phyloP scores from a whole-genome alignment of 2,113 vertebrate genomes.

The Peucedramus taeniatus region DNA sequence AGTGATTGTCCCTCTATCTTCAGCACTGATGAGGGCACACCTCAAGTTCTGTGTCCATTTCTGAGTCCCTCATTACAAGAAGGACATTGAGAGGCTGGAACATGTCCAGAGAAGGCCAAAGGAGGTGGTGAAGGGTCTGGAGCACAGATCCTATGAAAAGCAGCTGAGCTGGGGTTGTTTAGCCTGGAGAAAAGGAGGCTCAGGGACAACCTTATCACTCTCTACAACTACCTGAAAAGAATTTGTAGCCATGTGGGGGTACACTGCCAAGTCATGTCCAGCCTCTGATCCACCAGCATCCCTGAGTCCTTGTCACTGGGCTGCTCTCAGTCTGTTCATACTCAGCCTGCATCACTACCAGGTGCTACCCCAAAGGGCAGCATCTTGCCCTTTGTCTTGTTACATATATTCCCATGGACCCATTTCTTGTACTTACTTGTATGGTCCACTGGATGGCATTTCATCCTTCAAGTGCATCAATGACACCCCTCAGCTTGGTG shows the following conservation, averaged over 20 bases:
- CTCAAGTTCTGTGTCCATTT: neutral
- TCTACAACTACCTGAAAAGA: no score
- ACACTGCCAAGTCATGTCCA: neutral
- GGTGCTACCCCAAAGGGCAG: no score
- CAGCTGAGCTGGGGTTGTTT: neutral
- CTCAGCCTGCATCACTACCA: neutral
- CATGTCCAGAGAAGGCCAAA: neutral
- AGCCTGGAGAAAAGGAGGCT: neutral
- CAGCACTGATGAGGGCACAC: neutral
- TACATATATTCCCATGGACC: neutral
- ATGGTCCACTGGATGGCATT: neutral
- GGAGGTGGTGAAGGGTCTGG: neutral
- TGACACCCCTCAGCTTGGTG: neutral
- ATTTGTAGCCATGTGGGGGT: neutral
- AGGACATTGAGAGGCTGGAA: neutral
- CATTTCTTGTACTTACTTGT: neutral
- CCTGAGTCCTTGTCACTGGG: neutral
- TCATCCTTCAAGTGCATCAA: neutral
- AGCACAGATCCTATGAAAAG: fast-evolving
- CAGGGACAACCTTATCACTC: neutral
- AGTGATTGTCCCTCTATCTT: neutral
- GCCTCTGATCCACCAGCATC: neutral
- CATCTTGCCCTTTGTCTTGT: neutral
- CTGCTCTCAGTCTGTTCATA: neutral
- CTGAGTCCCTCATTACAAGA: neutral